A percentile compares a stretch with the other conserved stretches of the same genome.
phyloP scores from a whole-genome alignment of 1,140 invertebrate species.

The Propsilocerus akamusi region DNA sequence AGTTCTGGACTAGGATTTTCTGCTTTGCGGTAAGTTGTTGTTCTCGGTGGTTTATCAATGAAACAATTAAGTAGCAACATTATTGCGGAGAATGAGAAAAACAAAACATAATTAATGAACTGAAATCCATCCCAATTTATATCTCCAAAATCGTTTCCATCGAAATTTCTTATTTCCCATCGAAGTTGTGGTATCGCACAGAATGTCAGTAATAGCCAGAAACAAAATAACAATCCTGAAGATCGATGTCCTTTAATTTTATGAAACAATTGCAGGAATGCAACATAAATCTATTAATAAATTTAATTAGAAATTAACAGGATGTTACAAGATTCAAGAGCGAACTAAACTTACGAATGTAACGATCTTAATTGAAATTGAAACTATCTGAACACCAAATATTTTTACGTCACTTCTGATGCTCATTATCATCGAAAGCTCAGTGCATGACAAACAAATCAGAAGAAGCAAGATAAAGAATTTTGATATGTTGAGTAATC shows the following conservation, averaged over 20 bases:
- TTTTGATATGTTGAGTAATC: conserved; percentile 53
- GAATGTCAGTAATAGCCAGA: conserved; percentile 54
- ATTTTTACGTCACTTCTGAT: not conserved
- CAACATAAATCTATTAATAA: not conserved
- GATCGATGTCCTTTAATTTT: conserved; percentile 14
- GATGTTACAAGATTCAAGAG: not conserved
- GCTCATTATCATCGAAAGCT: conserved; percentile 21
- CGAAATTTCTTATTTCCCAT: conserved; percentile 31
- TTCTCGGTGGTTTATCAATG: conserved; percentile 45
- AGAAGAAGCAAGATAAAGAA: conserved; percentile 39
- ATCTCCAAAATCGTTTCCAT: not conserved
- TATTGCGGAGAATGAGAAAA: conserved; percentile 46
- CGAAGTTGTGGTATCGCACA: conserved; percentile 49
- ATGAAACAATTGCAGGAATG: not conserved
- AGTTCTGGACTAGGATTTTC: conserved; percentile 67
- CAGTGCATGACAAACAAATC: conserved; percentile 35
- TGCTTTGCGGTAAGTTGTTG: conserved; percentile 35
- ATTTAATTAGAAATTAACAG: not conserved
- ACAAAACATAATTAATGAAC: conserved; percentile 57
- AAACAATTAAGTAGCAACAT: conserved; percentile 61
- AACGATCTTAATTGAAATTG: not conserved
- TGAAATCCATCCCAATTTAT: conserved; percentile 25
- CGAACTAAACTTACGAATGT: not conserved
- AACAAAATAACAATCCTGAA: conserved; percentile 66
- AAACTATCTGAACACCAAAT: not conserved